phyloP scores from a whole-genome alignment of 2,888 invertebrate genomes.

The Thyatira batis region DNA sequence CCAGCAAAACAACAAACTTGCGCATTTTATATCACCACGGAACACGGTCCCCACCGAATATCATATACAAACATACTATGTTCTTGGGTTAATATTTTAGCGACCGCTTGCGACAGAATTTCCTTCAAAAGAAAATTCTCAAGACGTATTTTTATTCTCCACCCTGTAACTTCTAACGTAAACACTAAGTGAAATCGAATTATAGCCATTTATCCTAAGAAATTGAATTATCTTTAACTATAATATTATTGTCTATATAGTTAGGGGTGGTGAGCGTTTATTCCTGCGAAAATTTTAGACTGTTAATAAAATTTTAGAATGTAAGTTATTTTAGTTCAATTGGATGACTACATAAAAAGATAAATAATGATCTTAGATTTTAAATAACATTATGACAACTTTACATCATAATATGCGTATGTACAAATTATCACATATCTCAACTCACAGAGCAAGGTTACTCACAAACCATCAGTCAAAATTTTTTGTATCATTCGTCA shows the following conservation, averaged over 20 bases:
- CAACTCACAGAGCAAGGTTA: not conserved
- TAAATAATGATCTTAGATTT: not conserved
- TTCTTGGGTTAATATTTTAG: constrained; percentile 2
- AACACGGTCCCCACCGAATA: not conserved
- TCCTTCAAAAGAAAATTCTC: not conserved
- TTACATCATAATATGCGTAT: not conserved
- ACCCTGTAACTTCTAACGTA: not conserved
- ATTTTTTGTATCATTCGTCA: too few relatives aligned
- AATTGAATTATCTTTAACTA: too few relatives aligned
- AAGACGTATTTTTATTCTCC: not conserved
- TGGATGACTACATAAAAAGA: too few relatives aligned
- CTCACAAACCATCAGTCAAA: too few relatives aligned
- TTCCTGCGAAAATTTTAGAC: too few relatives aligned
- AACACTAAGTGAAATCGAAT: not conserved
- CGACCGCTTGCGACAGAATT: not conserved
- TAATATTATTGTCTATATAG: too few relatives aligned
- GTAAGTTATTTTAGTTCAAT: too few relatives aligned
- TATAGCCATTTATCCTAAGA: not conserved
- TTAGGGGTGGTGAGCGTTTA: too few relatives aligned
- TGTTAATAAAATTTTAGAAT: too few relatives aligned
- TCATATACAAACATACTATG: not conserved
- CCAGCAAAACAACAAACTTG: not conserved
- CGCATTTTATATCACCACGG: not conserved
- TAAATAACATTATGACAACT: not conserved
- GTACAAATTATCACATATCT: too few relatives aligned